Evolutionary conservation across 2,113 vertebrate genomes (phyloP), one percentile per base, ranked within the genome.

Genomic region (Laterallus jamaicensis): DNA sequence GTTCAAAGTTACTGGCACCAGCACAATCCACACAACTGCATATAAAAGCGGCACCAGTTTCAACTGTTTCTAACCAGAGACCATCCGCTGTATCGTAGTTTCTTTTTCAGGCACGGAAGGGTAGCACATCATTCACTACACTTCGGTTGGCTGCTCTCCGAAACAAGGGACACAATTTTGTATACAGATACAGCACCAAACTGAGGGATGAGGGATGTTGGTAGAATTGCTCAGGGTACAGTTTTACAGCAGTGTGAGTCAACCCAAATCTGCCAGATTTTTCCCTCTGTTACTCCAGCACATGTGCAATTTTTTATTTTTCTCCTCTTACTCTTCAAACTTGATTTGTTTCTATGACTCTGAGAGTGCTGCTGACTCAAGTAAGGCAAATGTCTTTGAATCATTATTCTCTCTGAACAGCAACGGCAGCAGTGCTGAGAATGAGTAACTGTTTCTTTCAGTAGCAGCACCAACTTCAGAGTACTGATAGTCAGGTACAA

Each of bases 301-400:
- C 0, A 0, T 5, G 37, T 4, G 6, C 0, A 1, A 56, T 18
- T 88, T 92, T 83, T 86, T 1, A 76, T 9, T 66, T 79, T 64
- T 40, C 71, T 86, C 4, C 14, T 69, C 50, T 77, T 60, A 58
- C 22, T 78, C 55, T 70, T 86, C 71, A 74, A 40, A 58, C 39
- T 69, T 76, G 2, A 77, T 81, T 71, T 66, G n/a, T 58, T 90
- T 85, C 62, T 39, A 49, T 2, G 9, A 66, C 81, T 84, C 67
- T 17, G 31, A 39, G 15, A 88, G 37, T 13, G 31, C 12, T 71
- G 52, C 42, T 74, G 82, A 88, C 20, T 82, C 81, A 87, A 81
- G 52, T 16, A 69, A 83, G 52, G 75, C 60, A 82, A 93, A 74
- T 1, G 0, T 67, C 59, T 70, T n/a, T 21, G 47, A 88, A 59